These are phyloP conservation scores for Phycodurus eques DNA, from an alignment of 2,113 vertebrate species.

Conservation along the genomic window DNA sequence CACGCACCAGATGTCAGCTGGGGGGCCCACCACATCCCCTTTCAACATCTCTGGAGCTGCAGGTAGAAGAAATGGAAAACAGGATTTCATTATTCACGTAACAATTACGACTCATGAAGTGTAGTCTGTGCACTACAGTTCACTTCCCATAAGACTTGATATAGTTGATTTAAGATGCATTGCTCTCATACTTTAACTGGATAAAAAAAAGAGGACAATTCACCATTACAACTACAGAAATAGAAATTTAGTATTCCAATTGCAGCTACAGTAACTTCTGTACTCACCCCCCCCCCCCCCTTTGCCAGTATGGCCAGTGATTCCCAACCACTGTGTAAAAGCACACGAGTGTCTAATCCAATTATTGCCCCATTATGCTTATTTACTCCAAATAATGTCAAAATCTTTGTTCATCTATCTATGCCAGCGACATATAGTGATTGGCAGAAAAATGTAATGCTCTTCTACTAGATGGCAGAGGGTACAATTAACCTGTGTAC, in stretches of 20 bases:
- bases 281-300: no score
- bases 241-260: background rate
- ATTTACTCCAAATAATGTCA: no score
- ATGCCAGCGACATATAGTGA: no score
- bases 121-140: background rate
- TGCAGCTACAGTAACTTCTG: no score
- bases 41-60: conserved; percentile 96
- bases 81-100: background rate
- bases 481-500: no score
- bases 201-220: background rate
- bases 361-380: no score
- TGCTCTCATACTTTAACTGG: background rate
- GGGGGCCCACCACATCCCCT: conserved; percentile 91
- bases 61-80: conserved; percentile 29
- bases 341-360: no score
- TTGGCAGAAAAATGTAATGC: no score
- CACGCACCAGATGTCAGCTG: conserved; percentile 93
- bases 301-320: no score
- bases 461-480: no score
- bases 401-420: no score
- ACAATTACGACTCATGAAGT: conserved; percentile 1
- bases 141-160: background rate
- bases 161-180: background rate
- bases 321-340: no score
- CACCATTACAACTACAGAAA: background rate